These are phyloP conservation scores for Rhimphoctona megacephalus DNA, from an alignment of 2,888 invertebrate genomes.

Conservation along the genomic window DNA sequence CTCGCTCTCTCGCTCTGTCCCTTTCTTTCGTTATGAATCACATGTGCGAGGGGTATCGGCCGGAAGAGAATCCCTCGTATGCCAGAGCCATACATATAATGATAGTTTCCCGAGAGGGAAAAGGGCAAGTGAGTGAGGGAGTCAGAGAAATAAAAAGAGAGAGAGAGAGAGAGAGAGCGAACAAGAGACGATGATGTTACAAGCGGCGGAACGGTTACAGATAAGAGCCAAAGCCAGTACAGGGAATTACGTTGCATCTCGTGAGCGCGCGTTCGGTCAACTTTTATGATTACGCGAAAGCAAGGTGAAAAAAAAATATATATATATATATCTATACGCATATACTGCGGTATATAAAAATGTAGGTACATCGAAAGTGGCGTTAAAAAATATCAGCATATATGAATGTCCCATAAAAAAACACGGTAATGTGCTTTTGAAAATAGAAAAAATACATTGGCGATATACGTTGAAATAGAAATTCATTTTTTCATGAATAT, in stretches of 20 bases:
- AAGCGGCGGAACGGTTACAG: constrained; percentile 50
- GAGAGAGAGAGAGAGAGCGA: constrained; percentile 5
- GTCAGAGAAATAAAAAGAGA: constrained; percentile 1
- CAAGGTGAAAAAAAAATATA: constrained; percentile 18
- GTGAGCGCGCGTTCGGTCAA: constrained; percentile 58
- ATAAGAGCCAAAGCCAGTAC: constrained; percentile 53
- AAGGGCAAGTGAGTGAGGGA: background rate
- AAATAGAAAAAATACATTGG: background rate
- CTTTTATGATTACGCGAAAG: constrained; percentile 57
- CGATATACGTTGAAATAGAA: background rate
- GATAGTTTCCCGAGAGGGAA: constrained; percentile 27
- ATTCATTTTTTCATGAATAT: background rate
- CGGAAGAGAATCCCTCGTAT: constrained; percentile 62
- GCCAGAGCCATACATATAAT: constrained; percentile 18
- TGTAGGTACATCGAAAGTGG: background rate
- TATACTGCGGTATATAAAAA: background rate
- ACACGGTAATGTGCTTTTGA: constrained; percentile 1
- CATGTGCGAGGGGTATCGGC: constrained; percentile 62
- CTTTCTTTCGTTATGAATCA: constrained; percentile 44
- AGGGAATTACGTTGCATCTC: constrained; percentile 41
- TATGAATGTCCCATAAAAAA: constrained; percentile 33
- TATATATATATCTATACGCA: too few species aligned
- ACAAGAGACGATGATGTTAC: constrained; percentile 27
- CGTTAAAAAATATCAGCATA: constrained; percentile 20
- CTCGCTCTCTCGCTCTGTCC: constrained; percentile 21